Evolutionary conservation across 2,113 vertebrate genomes (phyloP).

Genomic region (Prunella fulvescens): DNA sequence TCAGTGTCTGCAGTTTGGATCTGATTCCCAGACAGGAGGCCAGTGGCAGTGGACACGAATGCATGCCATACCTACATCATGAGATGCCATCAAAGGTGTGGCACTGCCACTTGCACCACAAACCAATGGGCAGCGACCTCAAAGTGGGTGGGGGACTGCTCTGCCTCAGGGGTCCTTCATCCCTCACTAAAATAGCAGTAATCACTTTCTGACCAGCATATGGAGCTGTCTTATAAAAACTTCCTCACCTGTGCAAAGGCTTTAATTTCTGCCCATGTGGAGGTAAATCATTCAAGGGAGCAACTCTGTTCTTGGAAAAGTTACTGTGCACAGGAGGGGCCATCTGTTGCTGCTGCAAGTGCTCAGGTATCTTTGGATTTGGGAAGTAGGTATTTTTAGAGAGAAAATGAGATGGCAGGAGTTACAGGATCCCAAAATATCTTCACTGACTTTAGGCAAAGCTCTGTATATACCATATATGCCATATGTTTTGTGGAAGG

Average conservation of each 20-base stretch:
- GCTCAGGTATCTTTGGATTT: background rate
- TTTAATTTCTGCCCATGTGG: background rate
- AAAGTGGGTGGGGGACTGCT: background rate
- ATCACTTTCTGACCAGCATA: background rate
- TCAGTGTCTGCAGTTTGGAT: background rate
- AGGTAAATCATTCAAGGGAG: background rate
- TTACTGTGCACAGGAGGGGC: background rate
- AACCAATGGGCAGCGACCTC: background rate
- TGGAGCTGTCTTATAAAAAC: background rate
- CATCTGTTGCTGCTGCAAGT: background rate
- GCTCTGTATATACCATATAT: background rate
- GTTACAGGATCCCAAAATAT: background rate
- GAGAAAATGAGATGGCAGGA: background rate
- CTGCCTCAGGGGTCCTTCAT: background rate
- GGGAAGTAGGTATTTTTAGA: background rate
- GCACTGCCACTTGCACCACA: rapidly evolving
- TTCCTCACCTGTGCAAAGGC: background rate
- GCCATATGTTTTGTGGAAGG: background rate
- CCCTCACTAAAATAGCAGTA: background rate
- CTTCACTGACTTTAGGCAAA: background rate
- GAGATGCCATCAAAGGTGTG: background rate
- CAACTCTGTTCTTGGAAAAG: background rate
- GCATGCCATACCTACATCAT: background rate
- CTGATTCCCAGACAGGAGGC: background rate
- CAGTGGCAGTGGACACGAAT: background rate